Evolutionary conservation across 2,888 invertebrate species (phyloP), one percentile per base, ranked within the genome.

Genomic region (Syritta pipiens): DNA sequence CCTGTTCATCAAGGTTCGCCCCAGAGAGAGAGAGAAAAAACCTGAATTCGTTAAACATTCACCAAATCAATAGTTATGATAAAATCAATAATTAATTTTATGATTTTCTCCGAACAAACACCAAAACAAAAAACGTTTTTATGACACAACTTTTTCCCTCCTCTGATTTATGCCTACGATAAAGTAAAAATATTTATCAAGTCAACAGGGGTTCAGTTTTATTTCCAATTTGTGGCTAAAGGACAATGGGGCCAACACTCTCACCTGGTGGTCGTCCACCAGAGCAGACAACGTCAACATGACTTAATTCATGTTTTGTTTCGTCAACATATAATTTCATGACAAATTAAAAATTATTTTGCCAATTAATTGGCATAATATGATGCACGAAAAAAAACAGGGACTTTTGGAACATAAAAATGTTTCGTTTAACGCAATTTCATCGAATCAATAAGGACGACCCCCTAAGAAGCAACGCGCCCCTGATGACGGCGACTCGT

Each of bases 261-360:
- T 19, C 79, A 62, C 60, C 60, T 79, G 79, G 79, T 72, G 72
- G 77, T 69, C 69, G 28, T 53, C 53, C 40, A 7, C 9, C 10
- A n/a, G n/a, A n/a, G 22, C 22, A 12, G 7, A 55, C 49, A 57
- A 69, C 48, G 26, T 48, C 65, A 26, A 79, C 77, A 72, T 62
- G 68, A 57, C 74, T 72, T 55, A 60, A 60, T 67, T 67, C 62
- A 28, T 55, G 62, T 51, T 62, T 62, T 48, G 30, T 67, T 72
- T 67, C 40, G 55, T 71, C 69, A 69, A 63, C 10, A 51, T 42
- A 19, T 63, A 60, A 65, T 28, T 46, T 79, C 22, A 62, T 74
- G 74, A 79, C 72, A 74, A 79, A 68, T 79, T 51, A 68, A 74
- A 77, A 79, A 79, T 62, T 57, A 67, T 79, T 79, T 74, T 46